Base-by-base conservation (phyloP, 2,797 vertebrate species). In the Gobionotothen gibberifrons region DNA sequence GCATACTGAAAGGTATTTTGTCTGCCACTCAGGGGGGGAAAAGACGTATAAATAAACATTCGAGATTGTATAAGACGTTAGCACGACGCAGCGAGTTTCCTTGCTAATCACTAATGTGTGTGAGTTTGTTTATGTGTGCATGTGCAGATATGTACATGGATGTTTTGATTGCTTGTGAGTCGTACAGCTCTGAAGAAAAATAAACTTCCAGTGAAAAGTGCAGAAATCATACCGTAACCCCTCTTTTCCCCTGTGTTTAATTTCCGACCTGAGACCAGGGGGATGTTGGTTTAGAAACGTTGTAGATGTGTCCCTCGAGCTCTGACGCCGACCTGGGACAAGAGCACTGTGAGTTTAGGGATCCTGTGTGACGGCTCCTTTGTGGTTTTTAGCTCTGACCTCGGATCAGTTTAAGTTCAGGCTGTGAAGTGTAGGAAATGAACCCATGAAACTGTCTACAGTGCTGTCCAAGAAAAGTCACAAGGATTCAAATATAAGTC, bases 81-180 rank as follows among this genome's bases (percentile, higher is more conserved):
- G 58, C 5, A 0, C 7, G 5, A 22, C 11, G 9, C 19, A 22
- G 36, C 16, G 17, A 63, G 80, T 76, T 79, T 82, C 53, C 70
- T 26, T 32, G 75, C 74, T 72, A 79, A 65, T 82, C 78, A 77
- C 76, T 39, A 7, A 43, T 73, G 79, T 47, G 42, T 69, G 66
- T 74, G 78, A 53, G 46, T 69, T 84, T 88, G 51, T 42, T 51
- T 80, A 79, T 63, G 70, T 74, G 76, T 72, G 75, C 77, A 56
- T 57, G 68, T 68, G 75, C 73, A 55, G 63, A 51, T 68, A 51
- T 71, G 70, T 70, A 48, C 52, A 1, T 48, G 60, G 69, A 71
- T 88, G 86, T 89, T 87, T 86, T 89, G 76, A 87, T 81, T 88
- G 79, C 62, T 56, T 60, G 46, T 46, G 86, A 85, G 72, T 81